These are phyloP conservation scores for Eulemur rubriventer DNA, from an alignment of 2,797 vertebrate species.

Conservation along the genomic window DNA sequence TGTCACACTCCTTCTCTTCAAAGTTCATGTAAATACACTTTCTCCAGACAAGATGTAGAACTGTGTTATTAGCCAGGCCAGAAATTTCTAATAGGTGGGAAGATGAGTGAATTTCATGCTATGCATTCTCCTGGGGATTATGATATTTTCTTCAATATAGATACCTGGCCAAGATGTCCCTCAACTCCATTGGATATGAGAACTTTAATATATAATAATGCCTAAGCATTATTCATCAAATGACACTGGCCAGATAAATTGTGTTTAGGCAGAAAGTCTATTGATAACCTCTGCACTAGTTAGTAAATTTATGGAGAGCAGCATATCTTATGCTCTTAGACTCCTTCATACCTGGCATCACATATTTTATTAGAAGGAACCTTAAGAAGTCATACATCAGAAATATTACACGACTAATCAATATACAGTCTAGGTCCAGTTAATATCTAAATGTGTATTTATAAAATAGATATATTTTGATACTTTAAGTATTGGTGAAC, in stretches of 20 bases:
- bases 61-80: neutral
- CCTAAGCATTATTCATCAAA: neutral
- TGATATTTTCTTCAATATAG: neutral
- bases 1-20: neutral
- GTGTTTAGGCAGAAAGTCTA: neutral
- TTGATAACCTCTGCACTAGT: neutral
- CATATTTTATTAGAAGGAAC: neutral
- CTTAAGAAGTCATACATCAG: neutral
- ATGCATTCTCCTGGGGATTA: neutral
- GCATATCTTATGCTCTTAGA: neutral
- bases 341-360: neutral
- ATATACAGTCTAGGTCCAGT: neutral
- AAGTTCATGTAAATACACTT: neutral
- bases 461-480: neutral
- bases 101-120: neutral
- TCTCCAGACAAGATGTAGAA: neutral
- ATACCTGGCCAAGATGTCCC: neutral
- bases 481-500: neutral
- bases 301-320: neutral
- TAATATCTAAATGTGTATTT: neutral
- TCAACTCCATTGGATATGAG: neutral
- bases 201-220: neutral
- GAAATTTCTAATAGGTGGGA: neutral
- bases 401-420: slow-evolving; percentile 16
- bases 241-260: neutral